Base-by-base conservation (phyloP, 1,140 invertebrate genomes). In the Drosophila asahinai region DNA sequence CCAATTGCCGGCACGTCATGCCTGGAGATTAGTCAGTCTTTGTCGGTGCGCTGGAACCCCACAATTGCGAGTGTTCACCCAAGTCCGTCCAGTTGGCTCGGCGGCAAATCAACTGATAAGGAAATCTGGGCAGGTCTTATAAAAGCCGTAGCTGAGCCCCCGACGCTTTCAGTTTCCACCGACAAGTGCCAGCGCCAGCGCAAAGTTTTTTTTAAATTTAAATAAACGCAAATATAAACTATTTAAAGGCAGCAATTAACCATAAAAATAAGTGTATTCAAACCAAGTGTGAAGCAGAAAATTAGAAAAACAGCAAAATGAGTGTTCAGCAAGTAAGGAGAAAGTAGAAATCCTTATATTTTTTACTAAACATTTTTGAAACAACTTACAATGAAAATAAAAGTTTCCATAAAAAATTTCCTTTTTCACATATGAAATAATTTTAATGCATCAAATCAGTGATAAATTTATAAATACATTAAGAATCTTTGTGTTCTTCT, bases 1-100 rank as follows among this genome's bases (percentile, higher is more conserved):
- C 9, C 48, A 33, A 51, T 51, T 52, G 47, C 47, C 15, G 17
- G 59, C 47, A 25, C 14, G 15, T 64, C 59, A 64, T 22, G 14
- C 47, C 36, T 55, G 9, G n/a, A 71, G 74, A 78, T 86, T 86
- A 86, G 83, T 86, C 83, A 86, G 62, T 58, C 42, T 66, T 49
- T 65, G 73, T 57, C 72, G 33, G 47, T 66, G 36, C 58, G 70
- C 51, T 49, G 33, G 47, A 58, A 49, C 45, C 22, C 45, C 30
- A 55, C 27, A 64, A 42, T 27, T 47, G 54, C 59, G 57, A 48
- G 33, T 58, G 48, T 49, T 66, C 43, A 30, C 36, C 42, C 25
- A 70, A 22, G 22, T 66, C 27, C 55, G 12, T 25, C 38, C 62
- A 64, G 52, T 33, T 71, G 54, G 51, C 45, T 43, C 19, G 55